These are phyloP conservation scores for Plebejus anna DNA, from an alignment of 2,888 invertebrate genomes.

Conservation along the genomic window DNA sequence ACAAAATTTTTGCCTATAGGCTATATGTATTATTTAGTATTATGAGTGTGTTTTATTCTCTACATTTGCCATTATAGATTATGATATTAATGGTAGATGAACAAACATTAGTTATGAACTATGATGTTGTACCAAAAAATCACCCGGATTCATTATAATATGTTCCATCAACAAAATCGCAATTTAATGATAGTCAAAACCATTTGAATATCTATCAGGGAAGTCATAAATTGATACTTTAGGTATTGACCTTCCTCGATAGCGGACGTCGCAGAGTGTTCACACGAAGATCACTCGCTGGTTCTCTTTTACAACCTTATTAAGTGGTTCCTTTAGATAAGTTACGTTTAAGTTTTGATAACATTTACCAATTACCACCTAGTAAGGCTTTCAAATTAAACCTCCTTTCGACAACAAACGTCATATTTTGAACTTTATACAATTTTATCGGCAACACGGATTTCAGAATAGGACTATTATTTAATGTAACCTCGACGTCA, in stretches of 20 bases:
- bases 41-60: too few relatives aligned
- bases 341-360: not conserved
- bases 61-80: too few relatives aligned
- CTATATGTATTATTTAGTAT: too few relatives aligned
- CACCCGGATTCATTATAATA: not conserved
- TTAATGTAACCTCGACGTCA: not conserved
- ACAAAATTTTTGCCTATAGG: too few relatives aligned
- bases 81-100: too few relatives aligned
- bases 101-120: too few relatives aligned
- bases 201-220: slow-evolving; percentile 3
- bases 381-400: not conserved
- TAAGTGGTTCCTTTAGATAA: not conserved
- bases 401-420: not conserved
- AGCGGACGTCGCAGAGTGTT: not conserved
- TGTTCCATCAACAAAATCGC: not conserved
- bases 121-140: not conserved
- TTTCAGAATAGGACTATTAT: not conserved
- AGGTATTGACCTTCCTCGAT: not conserved
- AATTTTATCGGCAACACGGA: not conserved
- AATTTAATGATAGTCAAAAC: not conserved
- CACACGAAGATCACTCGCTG: not conserved
- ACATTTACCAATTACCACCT: too few relatives aligned
- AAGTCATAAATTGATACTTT: not conserved
- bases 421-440: not conserved
- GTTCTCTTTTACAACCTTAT: not conserved